Evolutionary conservation across 2,113 vertebrate genomes (phyloP).

Genomic region (Holacanthus passer): DNA sequence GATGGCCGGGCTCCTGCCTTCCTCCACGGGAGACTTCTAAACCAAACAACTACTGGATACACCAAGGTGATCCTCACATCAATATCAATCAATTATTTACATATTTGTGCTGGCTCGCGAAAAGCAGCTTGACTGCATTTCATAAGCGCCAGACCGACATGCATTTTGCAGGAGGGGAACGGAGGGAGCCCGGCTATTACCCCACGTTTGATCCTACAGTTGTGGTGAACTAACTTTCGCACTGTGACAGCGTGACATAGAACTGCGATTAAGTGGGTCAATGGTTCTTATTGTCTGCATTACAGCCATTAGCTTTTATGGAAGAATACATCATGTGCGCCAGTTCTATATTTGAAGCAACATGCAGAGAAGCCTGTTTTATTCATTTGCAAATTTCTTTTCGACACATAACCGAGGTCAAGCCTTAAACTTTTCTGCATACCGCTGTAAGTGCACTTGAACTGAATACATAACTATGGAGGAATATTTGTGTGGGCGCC

Average conservation of each 20-base stretch:
- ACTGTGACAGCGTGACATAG: slow-evolving; percentile 46
- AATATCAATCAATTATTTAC: slow-evolving; percentile 77
- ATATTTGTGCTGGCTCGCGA: slow-evolving; percentile 59
- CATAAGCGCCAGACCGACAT: slow-evolving; percentile 71
- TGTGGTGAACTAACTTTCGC: slow-evolving; percentile 47
- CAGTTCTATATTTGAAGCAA: slow-evolving; percentile 47
- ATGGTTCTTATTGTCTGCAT: slow-evolving; percentile 64
- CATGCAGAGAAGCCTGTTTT: slow-evolving; percentile 45
- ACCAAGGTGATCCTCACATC: slow-evolving; percentile 62
- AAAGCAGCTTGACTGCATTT: slow-evolving; percentile 63
- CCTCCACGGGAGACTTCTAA: slow-evolving; percentile 54
- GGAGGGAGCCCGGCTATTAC: slow-evolving; percentile 34
- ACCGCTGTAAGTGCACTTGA: slow-evolving; percentile 55
- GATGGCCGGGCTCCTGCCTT: slow-evolving; percentile 47
- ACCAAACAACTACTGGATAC: slow-evolving; percentile 69
- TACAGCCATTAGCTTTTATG: slow-evolving; percentile 65
- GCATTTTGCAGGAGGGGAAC: slow-evolving; percentile 69
- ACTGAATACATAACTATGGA: slow-evolving; percentile 42
- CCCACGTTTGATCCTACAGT: slow-evolving; percentile 51
- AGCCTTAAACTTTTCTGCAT: slow-evolving; percentile 54
- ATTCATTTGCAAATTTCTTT: slow-evolving; percentile 58
- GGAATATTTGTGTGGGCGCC: slow-evolving; percentile 47
- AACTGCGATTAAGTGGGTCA: slow-evolving; percentile 70
- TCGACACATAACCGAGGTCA: slow-evolving; percentile 58
- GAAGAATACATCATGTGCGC: slow-evolving; percentile 50